Evolutionary conservation across 2,113 vertebrate genomes (phyloP), one percentile per base, ranked within the genome.

Genomic region (Gymnogyps californianus): DNA sequence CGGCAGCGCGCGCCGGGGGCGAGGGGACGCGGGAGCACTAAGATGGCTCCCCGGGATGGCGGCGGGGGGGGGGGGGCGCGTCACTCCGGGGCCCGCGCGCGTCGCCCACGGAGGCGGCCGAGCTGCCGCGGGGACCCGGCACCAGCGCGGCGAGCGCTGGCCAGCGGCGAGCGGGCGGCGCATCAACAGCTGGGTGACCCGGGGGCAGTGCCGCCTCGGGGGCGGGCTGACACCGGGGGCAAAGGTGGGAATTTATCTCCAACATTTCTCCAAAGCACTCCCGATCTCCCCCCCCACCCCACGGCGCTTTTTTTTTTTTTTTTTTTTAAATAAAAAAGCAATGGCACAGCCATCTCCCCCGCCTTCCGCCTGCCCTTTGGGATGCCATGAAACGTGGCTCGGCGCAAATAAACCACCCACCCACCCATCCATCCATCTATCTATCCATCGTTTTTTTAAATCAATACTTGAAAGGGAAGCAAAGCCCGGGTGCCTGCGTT

Each of bases 21-120:
- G 57, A 42, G n/a, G 80, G 72, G 58, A 10, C 26, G 55, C 75
- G 47, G 76, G 76, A 64, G 86, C 77, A 49, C 78, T 76, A 96
- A 97, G 79, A 97, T 97, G 95, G 97, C 96, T 96, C 90, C 91
- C 58, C 36, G 54, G 70, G 87, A 44, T 49, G 77, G 77, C 70
- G 55, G 78, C 65, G 72, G 52, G 55, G 75, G 62, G 13, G n/a
- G 28, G 49, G 34, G 36, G 59, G 64, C n/a, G n/a, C n/a, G 36
- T 52, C 85, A 64, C 22, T 36, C 32, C 36, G 6, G 28, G 66
- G n/a, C 32, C 29, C 16, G 16, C 15, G 26, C 28, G 52, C 29
- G 18, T 65, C 38, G 62, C 54, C 58, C n/a, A 32, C 51, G 40
- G 81, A 19, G 40, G 76, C 20, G 17, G 82, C 62, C 59, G 80